Percentiles rank a stretch among this genome's conserved stretches.
phyloP scores from a whole-genome alignment of 2,888 invertebrate species.

The Oxycera nigricornis region DNA sequence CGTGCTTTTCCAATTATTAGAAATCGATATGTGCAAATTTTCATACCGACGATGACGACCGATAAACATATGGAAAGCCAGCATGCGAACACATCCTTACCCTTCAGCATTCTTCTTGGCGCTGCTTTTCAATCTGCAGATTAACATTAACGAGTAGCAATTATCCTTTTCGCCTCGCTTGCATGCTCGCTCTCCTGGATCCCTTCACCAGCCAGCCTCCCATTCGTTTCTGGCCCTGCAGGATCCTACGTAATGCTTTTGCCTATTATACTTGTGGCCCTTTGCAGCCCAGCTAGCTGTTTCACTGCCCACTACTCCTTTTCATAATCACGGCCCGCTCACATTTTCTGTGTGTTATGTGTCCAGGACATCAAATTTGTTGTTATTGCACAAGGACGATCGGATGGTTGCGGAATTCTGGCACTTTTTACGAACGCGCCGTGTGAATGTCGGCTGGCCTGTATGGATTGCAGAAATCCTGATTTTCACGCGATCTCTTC shows the following conservation, averaged over 20 bases:
- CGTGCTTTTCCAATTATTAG: slow-evolving; percentile 21
- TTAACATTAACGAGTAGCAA: slow-evolving; percentile 12
- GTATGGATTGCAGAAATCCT: background rate
- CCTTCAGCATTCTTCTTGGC: background rate
- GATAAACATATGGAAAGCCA: background rate
- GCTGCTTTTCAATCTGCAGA: background rate
- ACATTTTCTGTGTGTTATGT: background rate
- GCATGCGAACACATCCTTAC: background rate
- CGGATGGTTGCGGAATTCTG: too few species aligned
- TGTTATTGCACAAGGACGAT: background rate
- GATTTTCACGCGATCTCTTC: background rate
- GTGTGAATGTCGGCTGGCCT: background rate
- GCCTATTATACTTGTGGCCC: background rate
- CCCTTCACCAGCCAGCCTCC: background rate
- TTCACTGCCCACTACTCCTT: background rate
- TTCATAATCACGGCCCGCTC: background rate
- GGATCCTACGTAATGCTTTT: background rate
- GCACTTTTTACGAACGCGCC: too few species aligned
- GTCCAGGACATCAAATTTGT: background rate
- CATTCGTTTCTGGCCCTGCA: too few species aligned
- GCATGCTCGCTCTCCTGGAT: background rate
- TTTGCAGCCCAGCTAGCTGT: background rate
- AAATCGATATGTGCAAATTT: slow-evolving; percentile 14
- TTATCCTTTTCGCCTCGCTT: slow-evolving; percentile 4
- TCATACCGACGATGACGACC: background rate